Conservation (phyloP, 2,888 invertebrate genomes). For the Diadromus collaris region DNA sequence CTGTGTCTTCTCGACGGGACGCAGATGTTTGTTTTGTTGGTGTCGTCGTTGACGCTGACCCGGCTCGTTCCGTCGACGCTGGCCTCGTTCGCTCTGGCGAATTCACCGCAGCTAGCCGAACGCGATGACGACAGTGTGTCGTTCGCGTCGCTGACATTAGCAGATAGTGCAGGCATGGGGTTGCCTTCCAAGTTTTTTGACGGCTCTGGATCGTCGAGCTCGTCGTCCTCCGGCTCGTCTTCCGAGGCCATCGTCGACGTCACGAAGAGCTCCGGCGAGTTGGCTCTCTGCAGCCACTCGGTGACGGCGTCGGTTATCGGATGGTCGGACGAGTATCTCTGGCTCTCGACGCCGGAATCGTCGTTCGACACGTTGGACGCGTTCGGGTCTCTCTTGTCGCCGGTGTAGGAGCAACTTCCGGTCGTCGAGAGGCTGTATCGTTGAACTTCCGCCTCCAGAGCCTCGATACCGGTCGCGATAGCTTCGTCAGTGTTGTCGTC, state of each 20-base stretch:
- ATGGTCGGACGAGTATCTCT: constrained; percentile 66
- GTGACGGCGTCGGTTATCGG: constrained; percentile 84
- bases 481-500: constrained; percentile 32
- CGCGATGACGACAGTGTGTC: constrained; percentile 71
- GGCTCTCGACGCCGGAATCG: constrained; percentile 76
- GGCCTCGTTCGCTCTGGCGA: constrained; percentile 68
- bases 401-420: constrained; percentile 18
- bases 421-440: constrained; percentile 48
- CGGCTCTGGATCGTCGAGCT: constrained; percentile 72
- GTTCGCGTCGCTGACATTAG: constrained; percentile 75
- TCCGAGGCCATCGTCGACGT: constrained; percentile 59
- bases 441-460: constrained; percentile 53
- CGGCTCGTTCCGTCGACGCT: constrained; percentile 4
- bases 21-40: constrained; percentile 3
- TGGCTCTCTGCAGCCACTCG: constrained; percentile 82
- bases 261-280: constrained; percentile 77
- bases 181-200: constrained; percentile 83
- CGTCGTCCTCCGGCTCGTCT: constrained; percentile 65
- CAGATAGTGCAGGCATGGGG: constrained; percentile 82
- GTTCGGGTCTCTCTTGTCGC: constrained; percentile 38
- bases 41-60: constrained; percentile 58
- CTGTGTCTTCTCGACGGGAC: constrained; percentile 62
- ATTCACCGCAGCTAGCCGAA: constrained; percentile 73
- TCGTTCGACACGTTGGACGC: constrained; percentile 68
- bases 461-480: constrained; percentile 59